Base-by-base conservation (phyloP, 1,140 invertebrate genomes). In the Papilio xuthus region DNA sequence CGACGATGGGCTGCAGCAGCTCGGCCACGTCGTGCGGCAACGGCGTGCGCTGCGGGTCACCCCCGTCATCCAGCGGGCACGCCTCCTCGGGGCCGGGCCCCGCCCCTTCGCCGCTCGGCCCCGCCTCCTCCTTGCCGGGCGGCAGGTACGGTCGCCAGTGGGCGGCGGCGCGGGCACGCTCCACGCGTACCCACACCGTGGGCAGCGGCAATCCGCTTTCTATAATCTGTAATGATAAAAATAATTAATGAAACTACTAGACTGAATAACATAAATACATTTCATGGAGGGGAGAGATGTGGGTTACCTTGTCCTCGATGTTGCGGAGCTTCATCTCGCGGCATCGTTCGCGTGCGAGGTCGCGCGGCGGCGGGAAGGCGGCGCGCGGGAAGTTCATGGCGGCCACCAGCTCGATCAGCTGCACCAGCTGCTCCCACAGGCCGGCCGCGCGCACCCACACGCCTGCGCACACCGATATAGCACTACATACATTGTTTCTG, bases 161-260 rank as follows among this genome's bases (percentile, higher is more conserved):
- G 77, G 80, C 83, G 10, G 82, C 85, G 53, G 81, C 90, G 72
- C 88, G 86, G 76, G 84, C 82, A 0, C 86, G 88, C 83, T 87
- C 86, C 82, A 90, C 88, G 79, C 91, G 88, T 86, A 85, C 88
- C 89, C 89, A 90, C 81, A 89, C 83, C 80, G 82, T 83, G 80
- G 79, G 56, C 76, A 84, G 83, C 79, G 89, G 89, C 85, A 92
- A 80, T 8, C 89, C 90, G 83, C 87, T 87, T 20, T 23, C 41
- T 23, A 82, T 72, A 74, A 79, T 79, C 85, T 83, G 83, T 77
- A n/a, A 20, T 4, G 32, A 26, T 63, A 1, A 26, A n/a, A 26
- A n/a, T 63, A 23, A 9, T n/a, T 63, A 26, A 63, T 15, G 20
- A 26, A 15, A 47, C 12, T 50, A 50, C 15, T 18, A 18, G 6